These are phyloP conservation scores for Allobates femoralis DNA, from an alignment of 2,797 vertebrate genomes.

Conservation along the genomic window DNA sequence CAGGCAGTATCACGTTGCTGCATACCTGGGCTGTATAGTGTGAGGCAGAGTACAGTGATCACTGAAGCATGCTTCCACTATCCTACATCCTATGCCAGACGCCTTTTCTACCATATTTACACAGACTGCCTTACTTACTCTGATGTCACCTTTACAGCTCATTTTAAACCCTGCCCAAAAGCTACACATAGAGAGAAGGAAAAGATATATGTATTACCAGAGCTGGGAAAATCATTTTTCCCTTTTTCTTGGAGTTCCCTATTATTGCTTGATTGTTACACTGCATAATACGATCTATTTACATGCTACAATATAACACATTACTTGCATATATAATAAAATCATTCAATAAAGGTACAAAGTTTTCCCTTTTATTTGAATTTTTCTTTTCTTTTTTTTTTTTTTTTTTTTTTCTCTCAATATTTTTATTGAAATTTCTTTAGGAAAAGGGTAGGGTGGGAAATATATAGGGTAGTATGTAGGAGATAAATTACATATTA, in stretches of 20 bases:
- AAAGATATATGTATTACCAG: neutral
- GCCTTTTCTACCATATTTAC: constrained; percentile 25
- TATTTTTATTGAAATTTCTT: too few species aligned
- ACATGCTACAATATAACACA: too few species aligned
- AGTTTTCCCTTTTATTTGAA: too few species aligned
- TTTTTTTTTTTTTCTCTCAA: too few species aligned
- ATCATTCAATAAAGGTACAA: too few species aligned
- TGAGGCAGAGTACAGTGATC: neutral
- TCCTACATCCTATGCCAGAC: constrained; percentile 29
- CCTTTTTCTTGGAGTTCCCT: neutral
- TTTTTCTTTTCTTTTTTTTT: too few species aligned
- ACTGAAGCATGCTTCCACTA: constrained; percentile 25
- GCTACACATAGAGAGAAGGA: neutral
- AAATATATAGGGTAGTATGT: too few species aligned
- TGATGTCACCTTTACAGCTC: constrained; percentile 49
- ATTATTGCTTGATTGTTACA: neutral
- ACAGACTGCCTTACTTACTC: constrained; percentile 33
- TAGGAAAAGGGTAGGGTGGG: too few species aligned
- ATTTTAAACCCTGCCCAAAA: constrained; percentile 44
- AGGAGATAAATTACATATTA: too few species aligned
- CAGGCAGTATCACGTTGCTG: neutral
- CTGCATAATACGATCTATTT: neutral
- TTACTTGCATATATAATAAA: too few species aligned
- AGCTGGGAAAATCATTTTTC: neutral
- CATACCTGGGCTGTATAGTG: constrained; percentile 9